Evolutionary conservation across 30 jellyfish, hydroid and myxozoan species (phyloP).

Genomic region (Pelagia noctiluca): DNA sequence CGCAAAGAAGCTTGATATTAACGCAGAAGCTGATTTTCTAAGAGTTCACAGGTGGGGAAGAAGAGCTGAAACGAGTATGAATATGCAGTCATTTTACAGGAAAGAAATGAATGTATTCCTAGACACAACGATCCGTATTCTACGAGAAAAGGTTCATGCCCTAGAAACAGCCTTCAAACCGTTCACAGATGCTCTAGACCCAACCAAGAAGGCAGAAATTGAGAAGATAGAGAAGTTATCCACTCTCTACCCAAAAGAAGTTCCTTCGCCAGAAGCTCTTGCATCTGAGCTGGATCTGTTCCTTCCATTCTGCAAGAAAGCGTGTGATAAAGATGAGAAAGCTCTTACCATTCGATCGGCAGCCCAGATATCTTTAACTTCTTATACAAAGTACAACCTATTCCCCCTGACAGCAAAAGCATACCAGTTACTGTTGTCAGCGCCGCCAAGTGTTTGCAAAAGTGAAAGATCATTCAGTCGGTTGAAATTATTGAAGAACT

Average conservation of each 20-base stretch:
- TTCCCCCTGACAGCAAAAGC: conserved; percentile 9
- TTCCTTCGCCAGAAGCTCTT: conserved; percentile 8
- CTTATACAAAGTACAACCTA: not conserved
- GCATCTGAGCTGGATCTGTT: no score
- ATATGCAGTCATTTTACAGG: not conserved
- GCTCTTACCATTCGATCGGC: conserved; percentile 7
- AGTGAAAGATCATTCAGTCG: no score
- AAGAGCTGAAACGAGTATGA: not conserved
- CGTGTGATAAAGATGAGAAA: not conserved
- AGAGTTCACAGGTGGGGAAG: conserved; percentile 3
- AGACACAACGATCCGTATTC: not conserved
- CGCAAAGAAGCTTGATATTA: not conserved
- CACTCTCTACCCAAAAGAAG: conserved; percentile 1
- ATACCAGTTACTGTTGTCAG: no score
- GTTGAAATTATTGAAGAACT: no score
- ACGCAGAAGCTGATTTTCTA: not conserved
- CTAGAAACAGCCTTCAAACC: no score
- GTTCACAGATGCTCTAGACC: no score
- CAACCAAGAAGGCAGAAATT: not conserved
- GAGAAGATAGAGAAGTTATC: not conserved
- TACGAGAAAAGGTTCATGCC: not conserved
- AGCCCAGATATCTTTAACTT: no score
- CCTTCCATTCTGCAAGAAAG: no score
- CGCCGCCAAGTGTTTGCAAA: no score
- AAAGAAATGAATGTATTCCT: not conserved